Base-by-base conservation (phyloP, 2,888 invertebrate species). In the Sinohyriopsis cumingii region DNA sequence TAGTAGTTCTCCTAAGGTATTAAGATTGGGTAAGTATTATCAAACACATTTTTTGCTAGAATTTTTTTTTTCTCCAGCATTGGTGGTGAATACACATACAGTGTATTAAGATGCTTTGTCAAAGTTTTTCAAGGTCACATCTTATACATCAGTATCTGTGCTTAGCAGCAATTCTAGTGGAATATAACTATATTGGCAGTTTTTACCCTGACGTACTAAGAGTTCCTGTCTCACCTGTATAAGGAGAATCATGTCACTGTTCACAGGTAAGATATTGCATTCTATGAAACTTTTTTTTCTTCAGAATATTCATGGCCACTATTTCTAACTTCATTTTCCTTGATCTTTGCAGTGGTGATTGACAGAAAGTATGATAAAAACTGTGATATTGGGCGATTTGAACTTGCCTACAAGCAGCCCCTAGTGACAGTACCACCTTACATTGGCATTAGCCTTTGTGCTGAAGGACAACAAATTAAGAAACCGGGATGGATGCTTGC, bases 351-450 rank as follows among this genome's bases (percentile, higher is more conserved):
- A 90, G 90, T 90, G 71, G 88, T 89, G 9, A 72, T 90, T 22
- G 90, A 90, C 75, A 81, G 89, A 66, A 87, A 84, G 66, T 78
- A 80, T 67, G 89, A 90, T 77, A 84, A 84, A 73, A 89, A 86
- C 77, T 86, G 86, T 80, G 88, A 89, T 76, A 86, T 84, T 18
- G 90, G 90, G 2, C 74, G 81, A 54, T 90, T 89, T 86, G 90
- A 90, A 78, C 73, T 90, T 65, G 86, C 88, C 1, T 90, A 85
- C 81, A 90, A 88, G 71, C 88, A 88, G 73, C 83, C 86, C 1
- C 68, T 82, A 59, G 89, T 90, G 19, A 82, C 85, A 6, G 87
- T 88, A 5, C 90, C 90, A 4, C 89, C 88, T 5, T 90, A 90
- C 78, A 86, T 90, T 65, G 90, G 90, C 55, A 87, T 89, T 28